Evolutionary conservation across 2,888 invertebrate species (phyloP).

Genomic region (Caenorhabditis uteleia): DNA sequence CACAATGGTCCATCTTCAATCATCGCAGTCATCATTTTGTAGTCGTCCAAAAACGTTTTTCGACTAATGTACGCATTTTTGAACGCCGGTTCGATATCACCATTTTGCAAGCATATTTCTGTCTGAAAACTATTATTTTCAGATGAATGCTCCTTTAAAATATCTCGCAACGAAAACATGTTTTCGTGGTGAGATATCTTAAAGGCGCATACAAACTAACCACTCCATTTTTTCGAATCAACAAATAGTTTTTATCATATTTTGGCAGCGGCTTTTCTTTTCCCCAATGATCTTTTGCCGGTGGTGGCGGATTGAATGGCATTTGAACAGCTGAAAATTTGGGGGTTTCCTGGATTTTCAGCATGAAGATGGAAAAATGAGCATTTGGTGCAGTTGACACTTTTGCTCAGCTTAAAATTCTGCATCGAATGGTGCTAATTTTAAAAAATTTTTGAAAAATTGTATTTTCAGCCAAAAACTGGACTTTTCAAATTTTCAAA

Average conservation of each 20-base stretch:
- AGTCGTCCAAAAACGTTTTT: constrained; percentile 65
- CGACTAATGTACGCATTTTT: constrained; percentile 47
- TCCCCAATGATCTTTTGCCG: constrained; percentile 68
- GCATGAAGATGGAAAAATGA: no score
- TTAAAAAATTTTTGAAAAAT: no score
- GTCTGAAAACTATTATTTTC: constrained; percentile 37
- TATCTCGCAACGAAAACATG: no score
- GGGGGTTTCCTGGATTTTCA: no score
- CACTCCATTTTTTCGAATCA: constrained; percentile 60
- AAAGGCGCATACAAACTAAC: no score
- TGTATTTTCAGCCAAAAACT: no score
- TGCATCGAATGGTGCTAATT: no score
- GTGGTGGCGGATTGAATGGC: constrained; percentile 67
- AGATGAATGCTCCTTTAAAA: no score
- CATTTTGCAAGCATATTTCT: constrained; percentile 51
- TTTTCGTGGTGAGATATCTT: no score
- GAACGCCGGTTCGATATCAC: constrained; percentile 49
- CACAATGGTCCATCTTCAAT: constrained; percentile 96
- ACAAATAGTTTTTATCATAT: constrained; percentile 53
- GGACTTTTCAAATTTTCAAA: no score
- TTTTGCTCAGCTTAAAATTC: no score
- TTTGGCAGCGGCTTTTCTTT: constrained; percentile 57
- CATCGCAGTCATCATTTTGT: constrained; percentile 74
- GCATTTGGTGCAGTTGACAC: no score
- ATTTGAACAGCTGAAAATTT: constrained; percentile 65